Conservation (phyloP, 1,140 invertebrate genomes). For the Apis mellifera region DNA sequence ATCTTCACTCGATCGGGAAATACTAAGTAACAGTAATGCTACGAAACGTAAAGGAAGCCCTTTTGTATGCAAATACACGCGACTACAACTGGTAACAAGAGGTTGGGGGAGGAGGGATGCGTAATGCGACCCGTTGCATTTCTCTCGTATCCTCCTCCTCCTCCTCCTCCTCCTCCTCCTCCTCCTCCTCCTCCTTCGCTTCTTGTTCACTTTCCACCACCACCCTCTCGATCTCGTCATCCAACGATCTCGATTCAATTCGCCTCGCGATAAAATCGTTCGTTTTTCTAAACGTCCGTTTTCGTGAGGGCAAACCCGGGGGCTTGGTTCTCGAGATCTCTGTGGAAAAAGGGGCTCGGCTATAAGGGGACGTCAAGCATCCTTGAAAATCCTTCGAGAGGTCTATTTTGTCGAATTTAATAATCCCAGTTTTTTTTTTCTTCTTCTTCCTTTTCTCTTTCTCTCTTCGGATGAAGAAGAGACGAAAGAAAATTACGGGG, state of each 20-base stretch:
- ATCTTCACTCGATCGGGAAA: constrained; percentile 44
- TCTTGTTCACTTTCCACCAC: constrained; percentile 19
- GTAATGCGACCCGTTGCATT: constrained; percentile 24
- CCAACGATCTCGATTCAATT: constrained; percentile 70
- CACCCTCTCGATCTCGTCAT: constrained; percentile 42
- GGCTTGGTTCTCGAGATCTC: constrained; percentile 11
- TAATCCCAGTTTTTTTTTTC: not conserved
- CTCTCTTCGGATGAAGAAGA: too few relatives aligned
- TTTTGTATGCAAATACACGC: constrained; percentile 65
- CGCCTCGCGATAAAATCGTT: constrained; percentile 72
- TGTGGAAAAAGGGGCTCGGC: constrained; percentile 16
- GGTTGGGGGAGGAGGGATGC: not conserved
- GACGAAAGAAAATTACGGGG: too few relatives aligned
- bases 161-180: not conserved
- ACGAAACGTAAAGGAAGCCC: constrained; percentile 36
- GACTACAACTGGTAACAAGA: constrained; percentile 33
- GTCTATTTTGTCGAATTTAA: constrained; percentile 5
- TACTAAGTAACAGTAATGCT: constrained; percentile 68
- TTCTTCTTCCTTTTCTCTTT: not conserved
- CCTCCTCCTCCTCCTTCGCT: not conserved
- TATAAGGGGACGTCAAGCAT: constrained; percentile 19
- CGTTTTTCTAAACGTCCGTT: constrained; percentile 66
- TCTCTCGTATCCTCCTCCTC: not conserved
- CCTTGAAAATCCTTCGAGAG: constrained; percentile 16
- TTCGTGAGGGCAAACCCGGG: constrained; percentile 43